Evolutionary conservation across 2,888 invertebrate species (phyloP).

Genomic region (Eueremaeus valkanovi): DNA sequence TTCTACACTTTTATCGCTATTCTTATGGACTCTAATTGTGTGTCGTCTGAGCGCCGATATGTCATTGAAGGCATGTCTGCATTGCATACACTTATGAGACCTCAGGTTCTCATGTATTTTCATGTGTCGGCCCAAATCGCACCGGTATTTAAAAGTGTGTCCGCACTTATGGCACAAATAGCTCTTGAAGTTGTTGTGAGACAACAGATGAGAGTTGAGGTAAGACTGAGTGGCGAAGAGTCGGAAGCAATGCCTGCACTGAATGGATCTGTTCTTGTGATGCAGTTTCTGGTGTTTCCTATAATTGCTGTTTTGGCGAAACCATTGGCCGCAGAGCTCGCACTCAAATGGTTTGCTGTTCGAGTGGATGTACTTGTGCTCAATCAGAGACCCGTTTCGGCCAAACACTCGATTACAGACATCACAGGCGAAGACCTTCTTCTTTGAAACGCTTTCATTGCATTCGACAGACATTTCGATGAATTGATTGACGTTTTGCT

Average conservation of each 20-base stretch:
- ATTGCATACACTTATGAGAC: background rate
- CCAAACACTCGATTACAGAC: background rate
- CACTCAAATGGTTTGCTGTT: slow-evolving; percentile 21
- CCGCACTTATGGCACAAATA: slow-evolving; percentile 27
- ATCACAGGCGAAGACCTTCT: background rate
- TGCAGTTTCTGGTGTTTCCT: slow-evolving; percentile 12
- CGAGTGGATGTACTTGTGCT: slow-evolving; percentile 24
- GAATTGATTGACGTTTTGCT: no score
- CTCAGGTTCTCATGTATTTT: slow-evolving; percentile 12
- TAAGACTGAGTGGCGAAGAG: background rate
- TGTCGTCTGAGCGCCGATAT: background rate
- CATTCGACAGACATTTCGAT: background rate
- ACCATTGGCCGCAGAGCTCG: background rate
- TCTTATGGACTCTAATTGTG: background rate
- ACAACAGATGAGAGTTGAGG: slow-evolving; percentile 6
- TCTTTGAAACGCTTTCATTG: background rate
- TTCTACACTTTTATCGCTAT: background rate
- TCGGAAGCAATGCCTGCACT: background rate
- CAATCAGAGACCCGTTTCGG: background rate
- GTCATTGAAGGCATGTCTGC: slow-evolving; percentile 8
- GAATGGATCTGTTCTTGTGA: background rate
- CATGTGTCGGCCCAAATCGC: slow-evolving; percentile 13
- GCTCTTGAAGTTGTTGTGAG: background rate
- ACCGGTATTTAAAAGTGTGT: slow-evolving; percentile 24
- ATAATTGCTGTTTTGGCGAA: background rate